Conservation (phyloP, 2,797 vertebrate genomes). For the Semotilus atromaculatus region DNA sequence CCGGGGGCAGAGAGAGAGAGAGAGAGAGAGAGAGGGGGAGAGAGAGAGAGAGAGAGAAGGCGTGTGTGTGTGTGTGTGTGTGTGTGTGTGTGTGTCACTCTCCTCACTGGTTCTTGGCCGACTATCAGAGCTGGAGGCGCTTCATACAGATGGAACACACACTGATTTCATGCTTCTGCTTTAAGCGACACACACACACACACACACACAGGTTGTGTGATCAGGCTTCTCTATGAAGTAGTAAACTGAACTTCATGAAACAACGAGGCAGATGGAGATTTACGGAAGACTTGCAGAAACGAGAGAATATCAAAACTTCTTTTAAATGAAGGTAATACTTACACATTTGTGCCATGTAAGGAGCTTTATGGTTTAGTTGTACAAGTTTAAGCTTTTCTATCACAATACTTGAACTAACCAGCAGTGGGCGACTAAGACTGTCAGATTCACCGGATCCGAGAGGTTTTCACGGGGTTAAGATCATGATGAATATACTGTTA, state of each 20-base stretch:
- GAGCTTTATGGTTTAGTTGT: neutral
- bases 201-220: neutral
- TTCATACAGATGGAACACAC: conserved; percentile 25
- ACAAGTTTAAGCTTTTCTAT: neutral
- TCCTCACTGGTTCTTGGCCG: conserved; percentile 7
- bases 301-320: neutral
- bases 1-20: neutral
- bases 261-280: neutral
- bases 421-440: neutral
- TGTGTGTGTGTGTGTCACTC: neutral
- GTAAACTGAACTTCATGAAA: neutral
- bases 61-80: too few relatives aligned
- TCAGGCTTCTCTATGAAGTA: neutral
- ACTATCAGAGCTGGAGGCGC: conserved; percentile 14
- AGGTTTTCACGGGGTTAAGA: neutral
- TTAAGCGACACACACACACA: conserved; percentile 30
- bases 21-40: neutral
- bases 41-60: neutral
- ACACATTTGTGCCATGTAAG: neutral
- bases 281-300: neutral
- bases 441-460: too few relatives aligned
- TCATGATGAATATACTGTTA: neutral
- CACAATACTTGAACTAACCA: neutral
- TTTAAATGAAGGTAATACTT: too few relatives aligned
- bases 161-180: conserved; percentile 27